A percentile compares a stretch with the other conserved stretches of the same genome.
Evolutionary conservation across 1,140 invertebrate species (phyloP).

Genomic region (Panonychus citri): DNA sequence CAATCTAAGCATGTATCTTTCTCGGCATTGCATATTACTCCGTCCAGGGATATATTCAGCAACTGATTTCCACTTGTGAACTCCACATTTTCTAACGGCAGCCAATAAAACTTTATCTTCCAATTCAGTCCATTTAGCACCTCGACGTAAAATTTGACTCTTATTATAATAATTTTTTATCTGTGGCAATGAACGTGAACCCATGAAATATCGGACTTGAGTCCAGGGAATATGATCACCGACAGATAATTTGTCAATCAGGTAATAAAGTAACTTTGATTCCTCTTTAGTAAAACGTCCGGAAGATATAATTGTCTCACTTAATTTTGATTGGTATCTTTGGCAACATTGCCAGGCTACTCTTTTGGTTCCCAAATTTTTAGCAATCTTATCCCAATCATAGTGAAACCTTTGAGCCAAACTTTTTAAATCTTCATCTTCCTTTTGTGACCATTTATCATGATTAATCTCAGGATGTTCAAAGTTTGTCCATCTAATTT

Average conservation of each 20-base stretch:
- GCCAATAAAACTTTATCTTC: conserved; percentile 8
- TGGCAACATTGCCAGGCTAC: conserved; percentile 11
- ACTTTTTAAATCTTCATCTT: conserved; percentile 5
- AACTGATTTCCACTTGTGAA: neutral
- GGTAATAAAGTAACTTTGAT: neutral
- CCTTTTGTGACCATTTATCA: conserved; percentile 9
- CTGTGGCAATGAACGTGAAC: conserved; percentile 1
- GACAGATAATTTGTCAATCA: conserved; percentile 2
- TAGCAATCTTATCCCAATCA: conserved; percentile 10
- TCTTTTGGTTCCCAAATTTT: conserved; percentile 4
- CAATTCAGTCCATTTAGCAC: neutral
- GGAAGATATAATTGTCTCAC: neutral
- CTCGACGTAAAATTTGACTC: neutral
- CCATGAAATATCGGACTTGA: conserved; percentile 7
- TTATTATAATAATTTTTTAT: conserved; percentile 8
- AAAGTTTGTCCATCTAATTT: conserved; percentile 10
- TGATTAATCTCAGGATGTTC: conserved; percentile 9
- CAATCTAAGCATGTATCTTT: conserved; percentile 7
- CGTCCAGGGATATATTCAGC: conserved; percentile 3
- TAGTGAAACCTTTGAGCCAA: neutral
- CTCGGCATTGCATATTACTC: conserved; percentile 9
- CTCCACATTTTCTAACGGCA: conserved; percentile 3
- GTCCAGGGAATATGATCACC: conserved; percentile 10
- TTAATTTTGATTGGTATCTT: conserved; percentile 8
- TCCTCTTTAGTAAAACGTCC: conserved; percentile 6